Evolutionary conservation across 2,888 invertebrate species (phyloP).

Genomic region (Leptinotarsa peninsularis): DNA sequence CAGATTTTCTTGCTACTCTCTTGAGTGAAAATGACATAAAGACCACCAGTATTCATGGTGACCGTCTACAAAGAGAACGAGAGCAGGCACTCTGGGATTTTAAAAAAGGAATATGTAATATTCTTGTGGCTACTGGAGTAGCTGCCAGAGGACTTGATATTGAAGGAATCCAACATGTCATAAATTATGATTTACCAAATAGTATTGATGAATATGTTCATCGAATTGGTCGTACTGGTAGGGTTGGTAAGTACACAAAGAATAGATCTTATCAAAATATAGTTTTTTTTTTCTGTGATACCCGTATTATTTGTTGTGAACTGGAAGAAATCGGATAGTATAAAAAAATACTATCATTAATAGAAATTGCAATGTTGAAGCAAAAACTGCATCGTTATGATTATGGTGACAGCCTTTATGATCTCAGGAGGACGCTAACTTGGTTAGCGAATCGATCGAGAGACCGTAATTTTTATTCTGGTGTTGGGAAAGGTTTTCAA

Average conservation of each 20-base stretch:
- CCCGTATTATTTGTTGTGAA: too few relatives aligned
- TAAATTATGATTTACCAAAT: constrained; percentile 92
- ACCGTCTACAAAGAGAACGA: constrained; percentile 78
- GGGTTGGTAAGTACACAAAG: constrained; percentile 75
- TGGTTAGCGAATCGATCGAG: too few relatives aligned
- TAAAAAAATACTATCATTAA: too few relatives aligned
- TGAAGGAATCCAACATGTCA: constrained; percentile 86
- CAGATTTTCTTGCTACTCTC: constrained; percentile 89
- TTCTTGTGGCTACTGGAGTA: constrained; percentile 95
- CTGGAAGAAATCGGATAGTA: too few relatives aligned
- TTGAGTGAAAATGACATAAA: constrained; percentile 82
- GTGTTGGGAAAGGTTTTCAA: too few relatives aligned
- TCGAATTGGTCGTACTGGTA: constrained; percentile 93
- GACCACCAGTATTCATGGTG: constrained; percentile 81
- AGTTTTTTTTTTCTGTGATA: too few relatives aligned
- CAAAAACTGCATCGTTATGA: too few relatives aligned
- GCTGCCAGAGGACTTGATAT: constrained; percentile 95
- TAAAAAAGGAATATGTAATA: constrained; percentile 73
- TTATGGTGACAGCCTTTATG: too few relatives aligned
- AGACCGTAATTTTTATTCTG: too few relatives aligned
- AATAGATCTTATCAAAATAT: too few relatives aligned
- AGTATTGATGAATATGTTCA: constrained; percentile 95
- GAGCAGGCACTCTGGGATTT: constrained; percentile 84
- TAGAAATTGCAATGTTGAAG: too few relatives aligned
- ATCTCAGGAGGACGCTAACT: too few relatives aligned